phyloP scores from a whole-genome alignment of 2,113 vertebrate species.

The Dipodomys ordii region DNA sequence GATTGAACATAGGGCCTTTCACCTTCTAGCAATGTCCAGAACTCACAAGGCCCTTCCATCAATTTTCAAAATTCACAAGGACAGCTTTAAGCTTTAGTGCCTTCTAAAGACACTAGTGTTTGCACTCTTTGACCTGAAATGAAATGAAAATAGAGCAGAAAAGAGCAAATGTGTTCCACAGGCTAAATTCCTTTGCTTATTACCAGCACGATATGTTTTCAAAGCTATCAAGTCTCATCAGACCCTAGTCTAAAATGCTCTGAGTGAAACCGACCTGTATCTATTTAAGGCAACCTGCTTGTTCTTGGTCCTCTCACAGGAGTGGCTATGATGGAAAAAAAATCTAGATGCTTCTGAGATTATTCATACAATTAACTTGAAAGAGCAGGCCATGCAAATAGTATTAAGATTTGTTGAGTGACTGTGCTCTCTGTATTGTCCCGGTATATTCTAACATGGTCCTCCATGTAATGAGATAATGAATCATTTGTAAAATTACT shows the following conservation, averaged over 20 bases:
- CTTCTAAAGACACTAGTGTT: not conserved
- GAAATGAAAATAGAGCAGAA: not conserved
- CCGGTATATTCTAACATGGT: not conserved
- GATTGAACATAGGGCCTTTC: too few species aligned
- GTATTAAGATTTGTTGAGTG: constrained; percentile 33
- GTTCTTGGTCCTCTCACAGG: not conserved
- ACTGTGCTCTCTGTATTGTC: not conserved
- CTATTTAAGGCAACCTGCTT: not conserved
- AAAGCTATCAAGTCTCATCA: not conserved
- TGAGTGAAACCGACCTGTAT: not conserved
- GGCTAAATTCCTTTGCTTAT: not conserved
- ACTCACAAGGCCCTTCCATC: not conserved
- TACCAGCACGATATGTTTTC: not conserved
- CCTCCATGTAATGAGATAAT: constrained; percentile 1
- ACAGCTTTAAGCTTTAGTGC: not conserved
- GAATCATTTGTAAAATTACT: not conserved
- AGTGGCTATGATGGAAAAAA: not conserved
- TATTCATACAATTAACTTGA: not conserved
- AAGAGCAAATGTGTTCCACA: not conserved
- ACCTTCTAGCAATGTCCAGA: not conserved
- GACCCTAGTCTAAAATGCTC: not conserved
- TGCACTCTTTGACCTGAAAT: not conserved
- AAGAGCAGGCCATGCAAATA: not conserved
- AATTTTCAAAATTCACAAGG: not conserved
- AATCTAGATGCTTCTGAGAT: constrained; percentile 1